Conservation (phyloP, 2,113 vertebrate genomes). For the Tenebrosternarchus preto region DNA sequence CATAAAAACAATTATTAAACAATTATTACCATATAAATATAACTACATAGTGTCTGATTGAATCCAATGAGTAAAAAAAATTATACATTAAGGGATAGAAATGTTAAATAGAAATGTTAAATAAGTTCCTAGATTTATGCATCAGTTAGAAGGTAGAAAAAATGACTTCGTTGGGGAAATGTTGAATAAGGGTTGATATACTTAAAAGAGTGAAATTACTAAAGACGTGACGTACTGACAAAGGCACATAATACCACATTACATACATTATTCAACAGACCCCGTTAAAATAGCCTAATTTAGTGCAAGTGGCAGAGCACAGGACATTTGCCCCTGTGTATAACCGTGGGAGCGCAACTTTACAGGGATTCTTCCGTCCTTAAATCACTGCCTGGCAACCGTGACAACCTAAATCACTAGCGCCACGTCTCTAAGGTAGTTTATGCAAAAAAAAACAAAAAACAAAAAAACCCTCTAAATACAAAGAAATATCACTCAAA, state of each 20-base stretch:
- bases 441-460: too few species aligned
- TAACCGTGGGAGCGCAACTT: conserved; percentile 22
- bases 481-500: too few species aligned
- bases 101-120: too few species aligned
- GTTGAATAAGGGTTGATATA: background rate
- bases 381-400: conserved; percentile 23
- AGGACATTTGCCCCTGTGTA: background rate
- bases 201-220: background rate
- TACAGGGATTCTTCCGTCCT: conserved; percentile 20
- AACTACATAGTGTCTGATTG: too few species aligned
- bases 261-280: conserved; percentile 4
- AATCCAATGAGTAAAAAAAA: too few species aligned
- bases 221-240: background rate
- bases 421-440: conserved; percentile 8
- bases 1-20: too few species aligned
- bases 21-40: too few species aligned
- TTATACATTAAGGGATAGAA: too few species aligned
- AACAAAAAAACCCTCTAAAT: too few species aligned
- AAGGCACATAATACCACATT: background rate
- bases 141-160: background rate
- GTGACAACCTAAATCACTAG: conserved; percentile 17
- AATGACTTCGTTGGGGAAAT: background rate
- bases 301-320: background rate
- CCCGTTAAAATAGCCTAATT: background rate
- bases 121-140: too few species aligned